Evolutionary conservation across 2,888 invertebrate species (phyloP).

Genomic region (Acanthosepion esculentum): DNA sequence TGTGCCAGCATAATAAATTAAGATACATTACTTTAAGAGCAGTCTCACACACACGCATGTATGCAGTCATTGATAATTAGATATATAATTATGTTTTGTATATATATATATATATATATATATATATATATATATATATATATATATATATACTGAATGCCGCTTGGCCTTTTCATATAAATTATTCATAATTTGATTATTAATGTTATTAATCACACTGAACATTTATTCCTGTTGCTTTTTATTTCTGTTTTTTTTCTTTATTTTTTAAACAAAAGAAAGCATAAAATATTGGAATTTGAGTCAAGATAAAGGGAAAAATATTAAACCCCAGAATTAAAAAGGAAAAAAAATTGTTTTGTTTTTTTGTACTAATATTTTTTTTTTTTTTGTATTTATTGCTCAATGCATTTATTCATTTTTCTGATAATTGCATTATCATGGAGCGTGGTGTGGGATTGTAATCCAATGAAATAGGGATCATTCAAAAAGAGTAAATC

Average conservation of each 20-base stretch:
- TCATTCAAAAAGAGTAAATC: not conserved
- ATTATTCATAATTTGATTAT: not conserved
- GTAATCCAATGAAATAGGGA: not conserved
- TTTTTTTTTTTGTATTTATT: not conserved
- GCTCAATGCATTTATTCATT: not conserved
- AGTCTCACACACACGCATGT: too few species aligned
- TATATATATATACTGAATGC: not conserved
- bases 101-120: conserved; percentile 11
- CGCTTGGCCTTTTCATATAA: too few species aligned
- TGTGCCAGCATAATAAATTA: too few species aligned
- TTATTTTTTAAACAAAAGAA: too few species aligned
- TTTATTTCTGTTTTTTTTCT: too few species aligned
- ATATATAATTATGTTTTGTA: not conserved
- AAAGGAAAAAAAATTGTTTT: not conserved
- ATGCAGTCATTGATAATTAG: not conserved
- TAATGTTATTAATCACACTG: not conserved
- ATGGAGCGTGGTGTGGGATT: not conserved
- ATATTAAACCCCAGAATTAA: not conserved
- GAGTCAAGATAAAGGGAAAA: not conserved
- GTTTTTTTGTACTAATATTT: not conserved
- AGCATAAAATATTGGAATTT: too few species aligned
- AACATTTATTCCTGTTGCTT: too few species aligned
- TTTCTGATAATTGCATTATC: not conserved
- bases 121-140: conserved; percentile 15
- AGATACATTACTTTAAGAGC: too few species aligned